Conservation (phyloP, 37 sponge, comb jelly and placozoan genomes). For the Beroe ovata region DNA sequence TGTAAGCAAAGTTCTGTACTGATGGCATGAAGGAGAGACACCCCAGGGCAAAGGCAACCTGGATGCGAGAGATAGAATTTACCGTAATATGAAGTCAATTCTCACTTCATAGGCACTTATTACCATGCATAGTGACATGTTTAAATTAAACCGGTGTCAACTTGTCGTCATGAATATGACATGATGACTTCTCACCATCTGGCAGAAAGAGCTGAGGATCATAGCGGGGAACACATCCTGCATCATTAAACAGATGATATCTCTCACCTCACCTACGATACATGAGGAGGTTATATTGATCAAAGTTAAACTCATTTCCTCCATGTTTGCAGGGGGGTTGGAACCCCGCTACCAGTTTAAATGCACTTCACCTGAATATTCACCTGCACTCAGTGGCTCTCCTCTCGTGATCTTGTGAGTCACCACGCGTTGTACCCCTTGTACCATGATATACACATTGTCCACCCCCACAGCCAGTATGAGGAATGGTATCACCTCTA, state of each 20-base stretch:
- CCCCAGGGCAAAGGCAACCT: conserved; percentile 56
- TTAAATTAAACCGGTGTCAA: too few relatives aligned
- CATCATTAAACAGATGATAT: conserved; percentile 37
- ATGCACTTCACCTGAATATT: too few relatives aligned
- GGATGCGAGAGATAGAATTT: background rate
- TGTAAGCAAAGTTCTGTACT: conserved; percentile 65
- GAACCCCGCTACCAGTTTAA: too few relatives aligned
- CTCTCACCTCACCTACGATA: background rate
- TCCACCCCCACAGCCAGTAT: conserved; percentile 64
- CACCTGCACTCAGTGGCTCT: background rate
- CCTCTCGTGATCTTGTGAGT: conserved; percentile 14
- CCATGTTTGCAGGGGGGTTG: too few relatives aligned
- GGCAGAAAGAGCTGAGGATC: conserved; percentile 65
- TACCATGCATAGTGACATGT: too few relatives aligned
- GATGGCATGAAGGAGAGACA: conserved; percentile 67
- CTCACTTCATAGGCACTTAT: too few relatives aligned
- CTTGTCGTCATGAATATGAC: too few relatives aligned
- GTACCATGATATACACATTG: conserved; percentile 65
- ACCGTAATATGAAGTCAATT: too few relatives aligned
- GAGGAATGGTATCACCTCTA: conserved; percentile 59
- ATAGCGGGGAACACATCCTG: conserved; percentile 42
- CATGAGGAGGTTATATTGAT: too few relatives aligned
- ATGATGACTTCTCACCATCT: conserved; percentile 1
- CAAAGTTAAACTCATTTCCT: too few relatives aligned
- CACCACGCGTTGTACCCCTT: conserved; percentile 22